A percentile compares a stretch with the other conserved stretches of the same genome.
These are phyloP conservation scores for Mya arenaria DNA, from an alignment of 1,140 invertebrate species.

Conservation along the genomic window DNA sequence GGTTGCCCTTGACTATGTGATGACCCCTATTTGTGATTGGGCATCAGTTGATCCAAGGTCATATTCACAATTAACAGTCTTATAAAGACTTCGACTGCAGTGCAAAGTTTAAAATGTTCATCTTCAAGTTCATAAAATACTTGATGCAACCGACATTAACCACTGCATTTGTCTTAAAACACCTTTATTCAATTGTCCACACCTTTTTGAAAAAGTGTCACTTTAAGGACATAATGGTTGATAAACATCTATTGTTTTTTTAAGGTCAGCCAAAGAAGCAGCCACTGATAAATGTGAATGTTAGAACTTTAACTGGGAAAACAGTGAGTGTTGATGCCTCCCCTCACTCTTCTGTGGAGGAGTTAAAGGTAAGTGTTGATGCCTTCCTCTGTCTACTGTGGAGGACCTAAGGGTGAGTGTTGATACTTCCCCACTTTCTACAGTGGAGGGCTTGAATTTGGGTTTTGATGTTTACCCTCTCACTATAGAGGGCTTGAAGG, in stretches of 20 bases:
- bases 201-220: too few species aligned
- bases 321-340: not conserved
- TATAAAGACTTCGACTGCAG: too few species aligned
- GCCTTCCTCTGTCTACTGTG: not conserved
- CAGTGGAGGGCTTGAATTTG: not conserved
- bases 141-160: too few species aligned
- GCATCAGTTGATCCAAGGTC: too few species aligned
- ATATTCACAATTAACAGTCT: too few species aligned
- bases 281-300: not conserved
- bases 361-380: constrained; percentile 41
- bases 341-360: not conserved
- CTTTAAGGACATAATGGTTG: not conserved
- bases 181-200: too few species aligned
- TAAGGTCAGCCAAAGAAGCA: not conserved
- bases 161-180: too few species aligned
- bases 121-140: too few species aligned
- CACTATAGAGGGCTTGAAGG: not conserved
- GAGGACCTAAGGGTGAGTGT: not conserved
- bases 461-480: not conserved
- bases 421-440: not conserved
- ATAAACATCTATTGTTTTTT: not conserved
- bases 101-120: too few species aligned
- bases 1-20: too few species aligned
- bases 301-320: constrained; percentile 14
- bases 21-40: too few species aligned